A percentile compares a stretch with the other conserved stretches of the same genome.
These are phyloP conservation scores for Elaphurus davidianus DNA, from an alignment of 2,113 vertebrate genomes.

Conservation along the genomic window DNA sequence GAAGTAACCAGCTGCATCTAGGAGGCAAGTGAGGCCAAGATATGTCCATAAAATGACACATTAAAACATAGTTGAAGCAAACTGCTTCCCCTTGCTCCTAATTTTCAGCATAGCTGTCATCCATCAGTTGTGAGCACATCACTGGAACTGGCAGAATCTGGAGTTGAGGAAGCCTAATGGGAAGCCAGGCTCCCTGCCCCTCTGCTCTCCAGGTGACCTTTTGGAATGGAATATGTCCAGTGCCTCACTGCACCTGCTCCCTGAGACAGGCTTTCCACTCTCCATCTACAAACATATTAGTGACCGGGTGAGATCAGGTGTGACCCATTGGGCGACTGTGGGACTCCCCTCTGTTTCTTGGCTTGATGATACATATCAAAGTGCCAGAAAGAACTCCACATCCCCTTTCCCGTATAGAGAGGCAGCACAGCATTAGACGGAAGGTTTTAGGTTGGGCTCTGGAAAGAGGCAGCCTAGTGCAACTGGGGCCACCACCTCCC, in stretches of 20 bases:
- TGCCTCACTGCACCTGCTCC: background rate
- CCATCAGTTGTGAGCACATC: background rate
- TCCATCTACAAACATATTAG: background rate
- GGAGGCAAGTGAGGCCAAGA: background rate
- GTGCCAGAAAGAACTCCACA: background rate
- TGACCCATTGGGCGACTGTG: background rate
- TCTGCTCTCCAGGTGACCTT: background rate
- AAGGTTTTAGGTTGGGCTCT: background rate
- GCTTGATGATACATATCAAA: background rate
- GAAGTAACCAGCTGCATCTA: background rate
- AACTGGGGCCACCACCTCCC: background rate
- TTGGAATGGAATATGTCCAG: background rate
- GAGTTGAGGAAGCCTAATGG: background rate
- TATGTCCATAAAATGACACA: background rate
- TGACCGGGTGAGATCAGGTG: background rate
- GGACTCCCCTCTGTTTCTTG: background rate
- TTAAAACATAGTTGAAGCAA: background rate
- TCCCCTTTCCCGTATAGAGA: background rate
- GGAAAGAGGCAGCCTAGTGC: background rate
- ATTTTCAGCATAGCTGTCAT: background rate
- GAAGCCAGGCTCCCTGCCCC: background rate
- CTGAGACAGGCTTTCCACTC: background rate
- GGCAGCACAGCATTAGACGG: background rate
- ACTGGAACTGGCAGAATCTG: background rate
- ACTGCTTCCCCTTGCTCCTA: background rate